A percentile compares a stretch with the other conserved stretches of the same genome.
phyloP scores from a whole-genome alignment of 2,113 vertebrate species.

The Dicrurus megarhynchus region DNA sequence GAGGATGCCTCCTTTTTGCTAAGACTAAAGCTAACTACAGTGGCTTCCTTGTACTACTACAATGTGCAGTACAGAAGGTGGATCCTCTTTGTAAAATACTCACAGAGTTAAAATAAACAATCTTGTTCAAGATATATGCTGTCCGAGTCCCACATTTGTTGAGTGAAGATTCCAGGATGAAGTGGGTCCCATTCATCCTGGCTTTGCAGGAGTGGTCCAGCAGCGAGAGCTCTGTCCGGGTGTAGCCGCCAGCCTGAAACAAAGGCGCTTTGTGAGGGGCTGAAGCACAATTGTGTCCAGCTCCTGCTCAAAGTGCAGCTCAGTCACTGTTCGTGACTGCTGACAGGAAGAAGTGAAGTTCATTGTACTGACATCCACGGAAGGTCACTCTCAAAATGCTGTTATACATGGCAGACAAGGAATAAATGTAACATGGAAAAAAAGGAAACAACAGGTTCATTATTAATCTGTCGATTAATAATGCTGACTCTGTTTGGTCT shows the following conservation, averaged over 20 bases:
- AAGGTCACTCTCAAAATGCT: conserved; percentile 63
- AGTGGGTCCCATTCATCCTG: conserved; percentile 87
- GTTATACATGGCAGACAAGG: not conserved
- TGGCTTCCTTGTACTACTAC: not conserved
- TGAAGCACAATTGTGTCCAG: not conserved
- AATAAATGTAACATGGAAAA: conserved; percentile 7
- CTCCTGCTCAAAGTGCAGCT: not conserved
- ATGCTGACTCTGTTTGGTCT: conserved; percentile 1
- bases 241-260: conserved; percentile 80
- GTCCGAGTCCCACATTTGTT: conserved; percentile 81
- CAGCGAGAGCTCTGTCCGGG: conserved; percentile 84
- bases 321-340: not conserved
- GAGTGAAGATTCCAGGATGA: conserved; percentile 85
- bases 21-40: not conserved
- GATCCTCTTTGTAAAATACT: conserved; percentile 60
- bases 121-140: conserved; percentile 49
- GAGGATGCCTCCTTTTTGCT: not conserved
- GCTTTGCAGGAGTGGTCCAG: conserved; percentile 89
- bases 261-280: conserved; percentile 30
- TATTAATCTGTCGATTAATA: conserved; percentile 33
- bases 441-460: conserved; percentile 41
- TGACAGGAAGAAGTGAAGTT: not conserved
- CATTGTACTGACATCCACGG: conserved; percentile 9
- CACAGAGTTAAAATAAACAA: conserved; percentile 89
- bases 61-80: not conserved